phyloP scores from a whole-genome alignment of 2,797 vertebrate species.

The Poeciliopsis infans region DNA sequence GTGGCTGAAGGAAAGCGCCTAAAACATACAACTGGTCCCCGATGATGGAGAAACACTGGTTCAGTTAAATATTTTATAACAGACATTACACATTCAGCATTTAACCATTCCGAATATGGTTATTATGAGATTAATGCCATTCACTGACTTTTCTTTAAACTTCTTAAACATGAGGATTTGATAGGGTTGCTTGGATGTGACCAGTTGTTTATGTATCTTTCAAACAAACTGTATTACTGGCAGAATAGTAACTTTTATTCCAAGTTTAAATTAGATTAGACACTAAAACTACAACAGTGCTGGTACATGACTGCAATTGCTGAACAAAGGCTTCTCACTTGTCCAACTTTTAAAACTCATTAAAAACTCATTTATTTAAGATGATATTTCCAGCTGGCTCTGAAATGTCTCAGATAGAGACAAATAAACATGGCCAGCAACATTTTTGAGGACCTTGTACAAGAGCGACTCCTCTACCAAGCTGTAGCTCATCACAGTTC shows the following conservation, averaged over 20 bases:
- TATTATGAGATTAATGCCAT: neutral
- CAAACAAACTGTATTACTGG: neutral
- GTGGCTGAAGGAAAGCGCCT: too few relatives aligned
- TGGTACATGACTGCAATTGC: neutral
- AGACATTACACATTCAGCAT: neutral
- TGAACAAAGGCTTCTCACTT: neutral
- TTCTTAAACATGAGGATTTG: neutral
- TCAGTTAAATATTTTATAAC: neutral
- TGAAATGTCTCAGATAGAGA: slow-evolving; percentile 16
- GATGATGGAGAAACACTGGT: neutral
- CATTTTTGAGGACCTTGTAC: slow-evolving; percentile 2
- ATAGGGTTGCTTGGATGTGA: neutral
- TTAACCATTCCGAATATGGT: neutral
- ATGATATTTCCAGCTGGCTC: slow-evolving; percentile 37
- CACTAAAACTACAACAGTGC: neutral
- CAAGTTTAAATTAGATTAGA: neutral
- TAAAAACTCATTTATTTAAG: slow-evolving; percentile 32
- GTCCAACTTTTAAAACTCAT: slow-evolving; percentile 26
- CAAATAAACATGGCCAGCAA: slow-evolving; percentile 23
- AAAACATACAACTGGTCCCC: too few relatives aligned
- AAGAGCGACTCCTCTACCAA: slow-evolving; percentile 28
- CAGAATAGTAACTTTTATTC: neutral
- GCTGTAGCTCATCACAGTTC: slow-evolving; percentile 28
- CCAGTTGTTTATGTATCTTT: neutral
- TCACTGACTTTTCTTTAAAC: neutral